These are phyloP conservation scores for Oreochromis spilurus DNA, from an alignment of 2,113 vertebrate species.

Conservation along the genomic window DNA sequence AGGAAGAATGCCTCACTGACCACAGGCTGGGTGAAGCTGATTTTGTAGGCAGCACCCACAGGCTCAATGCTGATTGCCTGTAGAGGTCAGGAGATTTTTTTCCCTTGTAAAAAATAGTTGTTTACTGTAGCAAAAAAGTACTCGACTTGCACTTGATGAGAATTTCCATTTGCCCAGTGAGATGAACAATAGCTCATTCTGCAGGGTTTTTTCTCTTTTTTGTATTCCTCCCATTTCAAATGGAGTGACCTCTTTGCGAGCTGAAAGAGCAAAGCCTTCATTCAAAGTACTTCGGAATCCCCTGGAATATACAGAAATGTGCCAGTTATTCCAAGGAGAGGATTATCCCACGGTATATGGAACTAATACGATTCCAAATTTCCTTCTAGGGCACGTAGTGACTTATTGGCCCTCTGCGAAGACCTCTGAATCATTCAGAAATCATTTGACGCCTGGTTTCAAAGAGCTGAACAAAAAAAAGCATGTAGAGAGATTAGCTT, in stretches of 20 bases:
- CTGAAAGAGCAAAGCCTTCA: constrained; percentile 53
- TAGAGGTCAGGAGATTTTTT: not conserved
- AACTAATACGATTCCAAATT: constrained; percentile 65
- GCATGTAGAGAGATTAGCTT: constrained; percentile 19
- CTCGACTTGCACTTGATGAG: constrained; percentile 13
- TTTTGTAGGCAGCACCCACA: constrained; percentile 4
- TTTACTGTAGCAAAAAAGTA: constrained; percentile 44
- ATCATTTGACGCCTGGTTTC: constrained; percentile 38
- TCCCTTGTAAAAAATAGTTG: constrained; percentile 8
- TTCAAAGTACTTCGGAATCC: constrained; percentile 44
- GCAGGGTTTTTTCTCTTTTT: not conserved
- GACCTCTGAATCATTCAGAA: constrained; percentile 50
- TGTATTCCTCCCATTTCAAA: constrained; percentile 23
- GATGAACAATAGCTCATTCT: constrained; percentile 39
- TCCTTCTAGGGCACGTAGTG: constrained; percentile 52
- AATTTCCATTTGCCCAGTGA: constrained; percentile 45
- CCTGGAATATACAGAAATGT: constrained; percentile 61
- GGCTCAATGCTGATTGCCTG: constrained; percentile 7
- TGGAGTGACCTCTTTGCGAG: constrained; percentile 56
- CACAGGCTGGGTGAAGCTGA: constrained; percentile 20
- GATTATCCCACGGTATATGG: constrained; percentile 62
- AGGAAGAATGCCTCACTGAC: constrained; percentile 13
- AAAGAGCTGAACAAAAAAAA: constrained; percentile 23
- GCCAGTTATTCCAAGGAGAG: constrained; percentile 60
- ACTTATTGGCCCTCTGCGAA: constrained; percentile 48